phyloP scores from a whole-genome alignment of 2,113 vertebrate genomes.

The Cinclus cinclus region DNA sequence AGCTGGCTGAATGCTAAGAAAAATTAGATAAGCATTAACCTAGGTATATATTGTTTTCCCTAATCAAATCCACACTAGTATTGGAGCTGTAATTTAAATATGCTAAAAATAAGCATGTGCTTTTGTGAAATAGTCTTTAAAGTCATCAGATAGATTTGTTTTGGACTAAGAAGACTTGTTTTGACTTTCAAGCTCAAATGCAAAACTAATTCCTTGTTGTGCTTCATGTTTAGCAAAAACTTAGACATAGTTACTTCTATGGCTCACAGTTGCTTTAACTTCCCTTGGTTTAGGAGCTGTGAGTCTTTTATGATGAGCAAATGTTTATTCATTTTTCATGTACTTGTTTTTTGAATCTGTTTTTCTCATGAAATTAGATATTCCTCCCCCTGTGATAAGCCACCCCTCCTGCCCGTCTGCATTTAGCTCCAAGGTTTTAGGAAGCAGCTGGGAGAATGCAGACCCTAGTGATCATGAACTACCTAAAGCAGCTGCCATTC shows the following conservation, averaged over 20 bases:
- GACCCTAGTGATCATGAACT: background rate
- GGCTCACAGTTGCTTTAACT: background rate
- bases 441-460: background rate
- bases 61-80: background rate
- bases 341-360: background rate
- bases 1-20: background rate
- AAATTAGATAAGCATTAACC: background rate
- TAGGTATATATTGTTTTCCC: slow-evolving; percentile 1
- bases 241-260: background rate
- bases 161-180: background rate
- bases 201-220: background rate
- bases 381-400: background rate
- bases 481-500: background rate
- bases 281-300: background rate
- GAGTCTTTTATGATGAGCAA: background rate
- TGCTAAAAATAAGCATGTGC: background rate
- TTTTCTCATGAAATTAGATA: background rate
- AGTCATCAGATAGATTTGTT: background rate
- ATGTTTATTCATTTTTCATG: background rate
- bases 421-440: background rate
- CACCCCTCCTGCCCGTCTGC: background rate
- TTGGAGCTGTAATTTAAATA: background rate
- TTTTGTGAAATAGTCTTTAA: slow-evolving; percentile 3
- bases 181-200: slow-evolving; percentile 8
- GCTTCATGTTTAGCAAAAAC: background rate